phyloP scores from a whole-genome alignment of 2,113 vertebrate genomes.

The Stercorarius parasiticus region DNA sequence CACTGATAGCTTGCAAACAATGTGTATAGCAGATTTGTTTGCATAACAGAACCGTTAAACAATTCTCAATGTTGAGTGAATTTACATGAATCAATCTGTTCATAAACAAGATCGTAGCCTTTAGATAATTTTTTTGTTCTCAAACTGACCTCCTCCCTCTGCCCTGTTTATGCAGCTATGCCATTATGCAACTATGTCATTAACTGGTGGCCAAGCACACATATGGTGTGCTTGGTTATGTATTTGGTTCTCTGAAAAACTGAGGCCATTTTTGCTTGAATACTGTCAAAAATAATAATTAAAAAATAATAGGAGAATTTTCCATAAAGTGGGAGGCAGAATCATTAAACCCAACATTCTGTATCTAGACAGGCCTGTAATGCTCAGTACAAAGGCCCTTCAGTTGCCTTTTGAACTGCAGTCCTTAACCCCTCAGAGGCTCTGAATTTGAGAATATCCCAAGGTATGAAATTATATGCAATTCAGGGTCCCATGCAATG shows the following conservation, averaged over 20 bases:
- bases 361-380: not conserved
- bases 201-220: constrained; percentile 16
- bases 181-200: constrained; percentile 36
- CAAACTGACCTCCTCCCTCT: constrained; percentile 16
- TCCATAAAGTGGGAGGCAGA: not conserved
- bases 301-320: not conserved
- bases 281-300: not conserved
- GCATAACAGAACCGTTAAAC: not conserved
- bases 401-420: not conserved
- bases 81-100: constrained; percentile 49
- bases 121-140: constrained; percentile 31
- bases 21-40: constrained; percentile 61
- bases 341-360: not conserved
- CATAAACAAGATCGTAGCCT: constrained; percentile 10
- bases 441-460: not conserved
- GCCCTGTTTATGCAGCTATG: constrained; percentile 47
- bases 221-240: constrained; percentile 13
- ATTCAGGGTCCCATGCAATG: not conserved
- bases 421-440: not conserved
- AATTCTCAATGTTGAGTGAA: constrained; percentile 26
- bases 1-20: constrained; percentile 27
- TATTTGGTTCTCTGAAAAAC: not conserved
- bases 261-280: not conserved
- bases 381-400: not conserved
- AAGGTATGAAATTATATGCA: not conserved